Conservation (phyloP, 2,888 invertebrate species). For the Philhelius pedissequus region DNA sequence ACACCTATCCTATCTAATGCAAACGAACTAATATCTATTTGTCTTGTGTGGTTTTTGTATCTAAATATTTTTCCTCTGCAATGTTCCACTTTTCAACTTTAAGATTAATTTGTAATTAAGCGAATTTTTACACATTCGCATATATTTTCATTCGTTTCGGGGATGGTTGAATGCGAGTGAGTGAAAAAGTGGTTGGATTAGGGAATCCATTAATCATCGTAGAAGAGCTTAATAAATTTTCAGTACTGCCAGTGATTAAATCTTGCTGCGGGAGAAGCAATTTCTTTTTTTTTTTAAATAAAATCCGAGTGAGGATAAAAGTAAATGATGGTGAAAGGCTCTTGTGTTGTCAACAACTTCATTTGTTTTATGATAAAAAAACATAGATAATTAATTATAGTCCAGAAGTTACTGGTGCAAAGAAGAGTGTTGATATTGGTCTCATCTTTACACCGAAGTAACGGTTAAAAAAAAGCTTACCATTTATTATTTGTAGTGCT, state of each 20-base stretch:
- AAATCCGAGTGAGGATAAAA: not conserved
- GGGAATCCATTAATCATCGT: not conserved
- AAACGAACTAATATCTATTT: not conserved
- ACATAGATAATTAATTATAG: no score
- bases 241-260: not conserved
- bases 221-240: not conserved
- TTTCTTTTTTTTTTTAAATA: not conserved
- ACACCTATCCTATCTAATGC: no score
- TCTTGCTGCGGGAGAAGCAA: not conserved
- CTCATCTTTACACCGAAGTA: no score
- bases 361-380: not conserved
- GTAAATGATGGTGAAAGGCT: not conserved
- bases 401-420: no score
- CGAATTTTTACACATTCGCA: not conserved
- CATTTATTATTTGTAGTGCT: no score
- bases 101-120: not conserved
- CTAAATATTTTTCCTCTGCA: not conserved
- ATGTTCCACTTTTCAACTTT: not conserved
- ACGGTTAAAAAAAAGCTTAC: no score
- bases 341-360: not conserved
- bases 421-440: no score
- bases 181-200: not conserved
- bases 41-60: not conserved
- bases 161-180: not conserved
- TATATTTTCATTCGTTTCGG: not conserved